Conservation (phyloP, 1,140 invertebrate species). For the Lordiphosa clarofinis region DNA sequence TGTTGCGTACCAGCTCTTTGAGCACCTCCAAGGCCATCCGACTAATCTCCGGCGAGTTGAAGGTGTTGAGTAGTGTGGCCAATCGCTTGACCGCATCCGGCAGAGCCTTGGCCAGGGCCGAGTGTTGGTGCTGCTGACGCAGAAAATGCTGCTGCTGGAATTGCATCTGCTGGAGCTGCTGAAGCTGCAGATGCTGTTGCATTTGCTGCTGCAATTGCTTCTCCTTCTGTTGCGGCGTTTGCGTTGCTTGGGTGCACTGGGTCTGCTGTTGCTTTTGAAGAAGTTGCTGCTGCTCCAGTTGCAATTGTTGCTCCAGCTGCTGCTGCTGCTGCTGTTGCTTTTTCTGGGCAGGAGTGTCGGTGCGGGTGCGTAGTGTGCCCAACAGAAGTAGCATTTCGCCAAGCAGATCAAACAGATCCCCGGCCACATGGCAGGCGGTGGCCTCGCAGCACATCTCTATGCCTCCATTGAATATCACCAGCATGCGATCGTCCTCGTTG, state of each 20-base stretch:
- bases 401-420: constrained; percentile 91
- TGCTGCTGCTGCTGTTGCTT: constrained; percentile 67
- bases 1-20: constrained; percentile 90
- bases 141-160: constrained; percentile 68
- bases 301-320: constrained; percentile 58
- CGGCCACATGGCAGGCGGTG: constrained; percentile 91
- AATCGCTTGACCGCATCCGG: constrained; percentile 90
- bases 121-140: constrained; percentile 69
- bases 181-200: constrained; percentile 62
- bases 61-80: constrained; percentile 93
- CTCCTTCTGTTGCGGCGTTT: constrained; percentile 64
- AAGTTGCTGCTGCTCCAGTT: too few species aligned
- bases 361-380: constrained; percentile 62
- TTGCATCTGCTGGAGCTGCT: constrained; percentile 76
- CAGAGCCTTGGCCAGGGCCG: constrained; percentile 86
- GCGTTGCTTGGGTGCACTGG: constrained; percentile 48
- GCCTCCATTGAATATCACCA: constrained; percentile 93
- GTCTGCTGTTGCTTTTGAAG: constrained; percentile 61
- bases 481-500: constrained; percentile 92
- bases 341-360: constrained; percentile 61
- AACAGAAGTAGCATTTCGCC: constrained; percentile 82
- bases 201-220: constrained; percentile 66
- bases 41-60: constrained; percentile 92
- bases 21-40: constrained; percentile 89
- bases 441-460: constrained; percentile 94